A percentile compares a stretch with the other conserved stretches of the same genome.
Evolutionary conservation across 2,888 invertebrate genomes (phyloP).

Genomic region (Drosophila stalkeri): DNA sequence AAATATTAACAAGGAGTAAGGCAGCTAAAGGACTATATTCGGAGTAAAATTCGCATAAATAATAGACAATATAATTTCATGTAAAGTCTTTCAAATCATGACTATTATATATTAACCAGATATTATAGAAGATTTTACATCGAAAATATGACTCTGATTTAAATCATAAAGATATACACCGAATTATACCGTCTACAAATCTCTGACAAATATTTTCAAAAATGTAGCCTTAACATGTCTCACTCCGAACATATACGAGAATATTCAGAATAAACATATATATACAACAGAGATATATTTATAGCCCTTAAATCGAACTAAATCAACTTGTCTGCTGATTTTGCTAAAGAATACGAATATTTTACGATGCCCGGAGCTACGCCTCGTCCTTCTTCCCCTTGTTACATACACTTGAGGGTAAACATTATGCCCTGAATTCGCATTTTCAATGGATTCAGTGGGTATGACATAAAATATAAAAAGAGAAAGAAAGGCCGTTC

Average conservation of each 20-base stretch:
- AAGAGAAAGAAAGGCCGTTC: conserved; percentile 13
- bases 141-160: too few relatives aligned
- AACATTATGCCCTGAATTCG: not conserved
- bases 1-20: too few relatives aligned
- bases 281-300: not conserved
- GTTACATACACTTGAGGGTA: not conserved
- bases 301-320: not conserved
- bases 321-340: not conserved
- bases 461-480: conserved; percentile 18
- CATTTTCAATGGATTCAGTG: not conserved
- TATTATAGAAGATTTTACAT: too few relatives aligned
- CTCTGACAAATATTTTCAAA: not conserved
- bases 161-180: not conserved
- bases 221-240: not conserved
- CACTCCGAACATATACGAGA: too few relatives aligned
- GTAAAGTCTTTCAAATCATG: too few relatives aligned
- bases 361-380: not conserved
- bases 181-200: not conserved
- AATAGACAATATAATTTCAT: too few relatives aligned
- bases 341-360: not conserved
- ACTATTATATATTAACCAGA: too few relatives aligned
- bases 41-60: too few relatives aligned
- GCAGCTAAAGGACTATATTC: too few relatives aligned
- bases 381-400: not conserved
- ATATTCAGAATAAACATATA: not conserved